Evolutionary conservation across 2,888 invertebrate genomes (phyloP).

Genomic region (Harpalus rubripes): DNA sequence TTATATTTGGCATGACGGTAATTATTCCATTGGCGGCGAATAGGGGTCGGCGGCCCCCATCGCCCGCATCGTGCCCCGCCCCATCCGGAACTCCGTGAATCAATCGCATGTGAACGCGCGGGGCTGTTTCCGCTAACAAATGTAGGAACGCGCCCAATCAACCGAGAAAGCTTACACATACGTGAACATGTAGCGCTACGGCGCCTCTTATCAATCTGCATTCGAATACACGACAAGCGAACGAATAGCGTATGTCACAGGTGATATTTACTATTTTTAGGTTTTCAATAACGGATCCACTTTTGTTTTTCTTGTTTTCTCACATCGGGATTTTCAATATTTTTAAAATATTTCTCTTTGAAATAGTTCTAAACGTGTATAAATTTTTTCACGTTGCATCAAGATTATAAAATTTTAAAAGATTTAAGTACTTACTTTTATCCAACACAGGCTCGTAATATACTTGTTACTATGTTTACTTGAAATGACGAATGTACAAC

Average conservation of each 20-base stretch:
- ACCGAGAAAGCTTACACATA: constrained; percentile 2
- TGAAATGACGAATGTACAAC: no score
- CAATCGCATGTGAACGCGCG: constrained; percentile 52
- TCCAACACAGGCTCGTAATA: no score
- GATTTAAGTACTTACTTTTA: no score
- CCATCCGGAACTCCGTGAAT: constrained; percentile 48
- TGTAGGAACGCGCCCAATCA: constrained; percentile 17
- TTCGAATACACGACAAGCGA: background rate
- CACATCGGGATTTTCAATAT: background rate
- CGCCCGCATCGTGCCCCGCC: constrained; percentile 25
- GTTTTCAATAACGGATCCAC: constrained; percentile 2
- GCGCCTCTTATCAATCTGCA: constrained; percentile 16
- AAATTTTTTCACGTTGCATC: no score
- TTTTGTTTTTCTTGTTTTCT: background rate
- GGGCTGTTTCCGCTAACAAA: constrained; percentile 57
- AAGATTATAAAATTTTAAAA: no score
- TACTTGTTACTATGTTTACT: no score
- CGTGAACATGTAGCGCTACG: background rate
- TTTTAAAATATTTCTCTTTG: background rate
- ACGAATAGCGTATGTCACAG: constrained; percentile 12
- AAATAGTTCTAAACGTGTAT: background rate
- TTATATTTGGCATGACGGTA: background rate
- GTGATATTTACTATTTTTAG: constrained; percentile 19
- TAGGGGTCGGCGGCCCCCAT: constrained; percentile 21
- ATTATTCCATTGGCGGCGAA: constrained; percentile 2